Evolutionary conservation across 2,797 vertebrate species (phyloP), one percentile per base, ranked within the genome.

Genomic region (Neopelma chrysocephalum): DNA sequence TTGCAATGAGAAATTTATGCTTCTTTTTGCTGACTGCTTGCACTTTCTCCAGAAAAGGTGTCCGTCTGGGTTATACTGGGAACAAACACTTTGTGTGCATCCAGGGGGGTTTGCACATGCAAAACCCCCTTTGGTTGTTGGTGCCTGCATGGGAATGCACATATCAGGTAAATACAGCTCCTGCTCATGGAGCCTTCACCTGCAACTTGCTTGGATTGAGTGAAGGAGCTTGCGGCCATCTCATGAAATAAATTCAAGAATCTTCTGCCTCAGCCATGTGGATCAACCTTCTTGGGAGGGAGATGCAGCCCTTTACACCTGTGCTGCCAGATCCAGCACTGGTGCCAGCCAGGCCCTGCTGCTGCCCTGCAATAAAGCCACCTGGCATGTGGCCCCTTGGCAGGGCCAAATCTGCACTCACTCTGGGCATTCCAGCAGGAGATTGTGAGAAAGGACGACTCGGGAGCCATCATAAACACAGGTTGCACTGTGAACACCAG

Each of bases 401-500:
- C 53, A 83, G 62, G 31, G 91, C 81, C 65, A 75, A 84, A 65
- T 16, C 70, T 20, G 9, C 2, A 2, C 54, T 60, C 3, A 2
- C 57, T 40, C 45, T 29, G 40, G 47, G 64, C 11, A 4, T 23
- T 77, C 26, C 0, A 7, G 54, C 68, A 78, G 82, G 50, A 89
- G 71, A 56, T 61, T 84, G 82, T 87, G 90, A 94, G 92, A 93
- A 91, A 92, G 82, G 82, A 94, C 80, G 86, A 43, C 43, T 34
- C 4, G 0, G 51, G 64, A 81, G 53, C 91, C 96, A 97, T 87
- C 89, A 95, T 27, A 95, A 97, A 96, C 93, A 82, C 80, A 66
- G 92, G 90, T 87, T 76, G 60, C 69, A 73, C 89, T 91, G 77
- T 26, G 5, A 90, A 29, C 82, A 83, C n/a, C 69, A 64, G 82